Conservation (phyloP, 2,113 vertebrate genomes). For the Phrynosoma platyrhinos region DNA sequence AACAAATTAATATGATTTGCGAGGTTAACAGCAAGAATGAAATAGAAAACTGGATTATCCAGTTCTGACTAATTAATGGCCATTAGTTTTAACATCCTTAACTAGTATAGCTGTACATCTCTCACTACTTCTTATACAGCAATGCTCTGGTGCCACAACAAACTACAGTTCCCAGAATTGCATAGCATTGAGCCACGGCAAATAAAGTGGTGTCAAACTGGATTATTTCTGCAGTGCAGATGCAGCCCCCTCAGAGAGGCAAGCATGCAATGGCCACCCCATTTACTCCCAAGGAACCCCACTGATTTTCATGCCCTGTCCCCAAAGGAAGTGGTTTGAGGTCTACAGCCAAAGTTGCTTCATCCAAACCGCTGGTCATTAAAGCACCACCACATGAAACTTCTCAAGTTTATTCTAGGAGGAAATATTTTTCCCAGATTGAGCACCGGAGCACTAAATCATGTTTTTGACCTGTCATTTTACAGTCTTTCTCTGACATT, state of each 20-base stretch:
- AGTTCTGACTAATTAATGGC: too few relatives aligned
- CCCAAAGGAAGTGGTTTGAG: background rate
- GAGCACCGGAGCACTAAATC: background rate
- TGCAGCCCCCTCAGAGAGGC: background rate
- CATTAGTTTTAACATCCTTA: too few relatives aligned
- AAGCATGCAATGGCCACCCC: background rate
- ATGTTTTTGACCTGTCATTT: background rate
- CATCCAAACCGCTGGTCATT: background rate
- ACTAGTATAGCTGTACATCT: too few relatives aligned
- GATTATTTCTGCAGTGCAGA: too few relatives aligned
- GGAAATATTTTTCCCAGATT: background rate
- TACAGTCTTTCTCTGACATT: too few relatives aligned
- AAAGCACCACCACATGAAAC: background rate
- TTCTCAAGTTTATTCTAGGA: background rate
- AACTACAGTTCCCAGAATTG: too few relatives aligned
- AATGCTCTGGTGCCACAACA: background rate
- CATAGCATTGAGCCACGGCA: too few relatives aligned
- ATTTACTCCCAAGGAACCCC: background rate
- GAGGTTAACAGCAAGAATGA: too few relatives aligned
- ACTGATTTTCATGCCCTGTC: background rate
- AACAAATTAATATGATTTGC: too few relatives aligned
- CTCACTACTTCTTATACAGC: background rate
- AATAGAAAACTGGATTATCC: too few relatives aligned
- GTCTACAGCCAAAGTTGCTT: background rate
- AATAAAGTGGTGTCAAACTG: too few relatives aligned